Percentiles rank a stretch among this genome's conserved stretches.
Conservation (phyloP, 2,888 invertebrate genomes). For the Neocrepidodera transversa region DNA sequence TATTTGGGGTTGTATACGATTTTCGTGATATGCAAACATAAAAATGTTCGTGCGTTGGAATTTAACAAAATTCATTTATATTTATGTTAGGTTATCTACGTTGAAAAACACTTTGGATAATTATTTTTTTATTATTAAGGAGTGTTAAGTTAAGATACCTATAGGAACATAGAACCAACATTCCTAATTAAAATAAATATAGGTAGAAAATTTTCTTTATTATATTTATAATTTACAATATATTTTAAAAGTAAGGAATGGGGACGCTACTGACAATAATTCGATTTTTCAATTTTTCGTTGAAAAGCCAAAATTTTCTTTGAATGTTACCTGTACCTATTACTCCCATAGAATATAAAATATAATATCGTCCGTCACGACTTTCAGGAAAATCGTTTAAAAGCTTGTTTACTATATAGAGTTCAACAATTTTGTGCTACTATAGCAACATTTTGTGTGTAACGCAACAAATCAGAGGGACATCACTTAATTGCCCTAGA, state of each 20-base stretch:
- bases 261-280: too few relatives aligned
- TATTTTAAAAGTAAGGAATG: too few relatives aligned
- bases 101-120: not conserved
- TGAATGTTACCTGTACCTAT: not conserved
- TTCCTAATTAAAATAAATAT: too few relatives aligned
- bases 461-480: not conserved
- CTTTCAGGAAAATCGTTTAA: conserved; percentile 10
- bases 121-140: not conserved
- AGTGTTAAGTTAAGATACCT: too few relatives aligned
- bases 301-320: too few relatives aligned
- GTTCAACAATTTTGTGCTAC: conserved; percentile 3
- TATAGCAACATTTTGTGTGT: conserved; percentile 13
- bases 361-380: not conserved
- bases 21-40: not conserved
- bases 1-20: not conserved
- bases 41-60: not conserved
- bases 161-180: too few relatives aligned
- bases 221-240: too few relatives aligned
- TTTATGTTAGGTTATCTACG: not conserved
- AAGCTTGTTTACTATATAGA: conserved; percentile 3
- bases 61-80: not conserved
- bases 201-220: too few relatives aligned
- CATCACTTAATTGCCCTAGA: not conserved
- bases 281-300: too few relatives aligned
- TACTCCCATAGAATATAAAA: not conserved